A percentile compares a stretch with the other conserved stretches of the same genome.
phyloP scores from a whole-genome alignment of 2,888 invertebrate species.

The Watsonalla cultraria region DNA sequence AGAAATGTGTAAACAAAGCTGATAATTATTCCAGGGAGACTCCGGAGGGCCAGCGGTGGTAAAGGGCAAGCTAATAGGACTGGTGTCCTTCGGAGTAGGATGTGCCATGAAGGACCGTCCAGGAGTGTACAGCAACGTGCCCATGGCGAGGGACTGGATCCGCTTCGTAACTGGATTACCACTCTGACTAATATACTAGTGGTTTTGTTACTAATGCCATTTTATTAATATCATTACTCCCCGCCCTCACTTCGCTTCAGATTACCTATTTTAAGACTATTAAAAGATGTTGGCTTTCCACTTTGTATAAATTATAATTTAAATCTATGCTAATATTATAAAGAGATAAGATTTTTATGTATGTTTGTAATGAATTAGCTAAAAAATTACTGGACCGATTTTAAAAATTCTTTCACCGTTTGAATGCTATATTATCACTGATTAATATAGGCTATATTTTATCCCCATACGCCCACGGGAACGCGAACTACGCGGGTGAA shows the following conservation, averaged over 20 bases:
- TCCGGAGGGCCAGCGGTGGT: conserved; percentile 76
- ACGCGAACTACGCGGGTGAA: too few species aligned
- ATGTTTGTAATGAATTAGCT: too few species aligned
- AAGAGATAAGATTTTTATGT: too few species aligned
- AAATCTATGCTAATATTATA: too few species aligned
- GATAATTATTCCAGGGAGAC: conserved; percentile 63
- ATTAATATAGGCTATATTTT: too few species aligned
- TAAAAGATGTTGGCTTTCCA: too few species aligned
- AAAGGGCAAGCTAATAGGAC: conserved; percentile 65
- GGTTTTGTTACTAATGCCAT: background rate
- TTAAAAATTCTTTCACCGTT: too few species aligned
- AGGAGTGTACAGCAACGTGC: conserved; percentile 77
- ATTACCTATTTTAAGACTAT: too few species aligned
- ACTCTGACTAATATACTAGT: conserved; percentile 26
- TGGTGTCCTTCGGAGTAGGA: conserved; percentile 79
- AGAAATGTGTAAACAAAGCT: background rate
- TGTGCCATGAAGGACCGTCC: conserved; percentile 72
- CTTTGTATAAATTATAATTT: background rate
- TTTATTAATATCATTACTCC: background rate
- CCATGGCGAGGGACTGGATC: conserved; percentile 58
- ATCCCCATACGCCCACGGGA: too few species aligned
- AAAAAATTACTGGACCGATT: too few species aligned
- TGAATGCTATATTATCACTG: too few species aligned
- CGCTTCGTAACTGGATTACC: conserved; percentile 55
- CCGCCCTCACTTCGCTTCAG: too few species aligned